Conservation (phyloP, 2,797 vertebrate genomes). For the Acanthurus leucopareius region DNA sequence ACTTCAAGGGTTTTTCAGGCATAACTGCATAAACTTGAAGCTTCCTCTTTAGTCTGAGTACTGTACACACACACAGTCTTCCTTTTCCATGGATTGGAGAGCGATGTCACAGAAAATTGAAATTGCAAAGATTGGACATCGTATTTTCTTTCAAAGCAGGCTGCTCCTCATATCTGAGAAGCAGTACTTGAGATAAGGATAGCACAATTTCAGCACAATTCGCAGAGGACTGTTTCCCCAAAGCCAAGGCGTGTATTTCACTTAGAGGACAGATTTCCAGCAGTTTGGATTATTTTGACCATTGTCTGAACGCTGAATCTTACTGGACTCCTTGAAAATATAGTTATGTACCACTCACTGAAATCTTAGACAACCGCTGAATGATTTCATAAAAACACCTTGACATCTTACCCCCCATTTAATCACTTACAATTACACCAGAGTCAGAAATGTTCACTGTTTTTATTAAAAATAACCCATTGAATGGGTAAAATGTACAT, state of each 20-base stretch:
- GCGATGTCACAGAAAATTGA: slow-evolving; percentile 85
- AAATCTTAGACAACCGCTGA: not conserved
- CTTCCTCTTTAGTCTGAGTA: slow-evolving; percentile 15
- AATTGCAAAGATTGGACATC: slow-evolving; percentile 86
- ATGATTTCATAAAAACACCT: not conserved
- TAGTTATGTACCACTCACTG: not conserved
- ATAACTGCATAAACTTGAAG: slow-evolving; percentile 12
- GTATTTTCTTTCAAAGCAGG: slow-evolving; percentile 81
- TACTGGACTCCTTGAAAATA: not conserved
- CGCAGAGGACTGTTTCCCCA: slow-evolving; percentile 77
- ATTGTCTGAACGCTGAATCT: slow-evolving; percentile 62
- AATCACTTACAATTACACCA: not conserved
- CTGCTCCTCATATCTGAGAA: slow-evolving; percentile 86
- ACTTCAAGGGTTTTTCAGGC: slow-evolving; percentile 8
- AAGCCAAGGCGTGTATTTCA: slow-evolving; percentile 83
- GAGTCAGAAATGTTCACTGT: not conserved
- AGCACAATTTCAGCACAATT: slow-evolving; percentile 84
- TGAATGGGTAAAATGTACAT: not conserved
- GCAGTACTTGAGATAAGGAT: slow-evolving; percentile 89
- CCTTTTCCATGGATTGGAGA: slow-evolving; percentile 85
- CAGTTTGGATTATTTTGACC: slow-evolving; percentile 69
- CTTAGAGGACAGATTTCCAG: slow-evolving; percentile 68
- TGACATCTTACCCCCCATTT: not conserved
- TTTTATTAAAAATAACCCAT: not conserved
- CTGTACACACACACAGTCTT: slow-evolving; percentile 21